Conservation (phyloP, 2,113 vertebrate genomes). For the Semnornis frantzii region DNA sequence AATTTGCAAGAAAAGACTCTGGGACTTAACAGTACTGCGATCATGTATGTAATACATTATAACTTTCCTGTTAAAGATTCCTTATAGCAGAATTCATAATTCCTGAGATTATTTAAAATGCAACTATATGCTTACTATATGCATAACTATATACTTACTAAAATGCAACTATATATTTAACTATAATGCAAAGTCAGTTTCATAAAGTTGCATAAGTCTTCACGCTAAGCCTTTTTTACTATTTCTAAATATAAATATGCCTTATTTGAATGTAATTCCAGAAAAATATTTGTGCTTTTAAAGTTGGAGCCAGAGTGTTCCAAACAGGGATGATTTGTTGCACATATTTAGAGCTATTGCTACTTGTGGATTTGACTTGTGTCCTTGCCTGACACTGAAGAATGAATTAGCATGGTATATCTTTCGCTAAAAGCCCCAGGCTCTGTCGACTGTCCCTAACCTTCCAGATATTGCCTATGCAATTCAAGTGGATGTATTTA, state of each 20-base stretch:
- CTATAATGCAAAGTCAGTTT: constrained; percentile 5
- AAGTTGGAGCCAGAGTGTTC: neutral
- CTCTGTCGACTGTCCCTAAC: neutral
- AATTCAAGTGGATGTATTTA: neutral
- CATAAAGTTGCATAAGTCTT: constrained; percentile 16
- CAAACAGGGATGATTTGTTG: neutral
- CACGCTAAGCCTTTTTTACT: constrained; percentile 12
- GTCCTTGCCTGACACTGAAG: neutral
- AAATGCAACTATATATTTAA: no score
- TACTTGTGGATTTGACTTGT: neutral
- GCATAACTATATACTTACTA: no score
- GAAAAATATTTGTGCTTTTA: constrained; percentile 47
- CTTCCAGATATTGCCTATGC: neutral
- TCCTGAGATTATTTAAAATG: neutral
- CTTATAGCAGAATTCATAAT: neutral
- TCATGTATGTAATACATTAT: constrained; percentile 25
- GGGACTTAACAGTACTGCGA: neutral
- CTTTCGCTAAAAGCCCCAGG: neutral
- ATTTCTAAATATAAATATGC: constrained; percentile 1
- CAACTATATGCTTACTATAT: no score
- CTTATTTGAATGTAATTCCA: constrained; percentile 8
- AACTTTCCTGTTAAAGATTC: constrained; percentile 29
- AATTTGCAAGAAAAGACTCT: neutral
- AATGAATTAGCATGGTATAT: neutral
- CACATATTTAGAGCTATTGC: neutral